Evolutionary conservation across 2,797 vertebrate genomes (phyloP).

Genomic region (Hafferia zeledoni): DNA sequence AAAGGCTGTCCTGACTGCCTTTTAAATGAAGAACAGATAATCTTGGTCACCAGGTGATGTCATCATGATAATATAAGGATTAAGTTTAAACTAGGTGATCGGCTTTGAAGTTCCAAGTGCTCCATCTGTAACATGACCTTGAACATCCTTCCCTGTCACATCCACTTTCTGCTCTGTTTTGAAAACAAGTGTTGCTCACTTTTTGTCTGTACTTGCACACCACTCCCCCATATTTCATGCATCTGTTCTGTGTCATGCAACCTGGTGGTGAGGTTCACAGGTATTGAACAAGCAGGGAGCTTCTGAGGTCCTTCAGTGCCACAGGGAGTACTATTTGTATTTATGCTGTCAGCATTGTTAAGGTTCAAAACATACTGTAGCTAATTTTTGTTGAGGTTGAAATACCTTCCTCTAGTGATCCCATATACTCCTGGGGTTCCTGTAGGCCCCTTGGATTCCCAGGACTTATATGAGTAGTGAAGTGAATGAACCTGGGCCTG

Average conservation of each 20-base stretch:
- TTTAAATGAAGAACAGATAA: background rate
- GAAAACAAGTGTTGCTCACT: background rate
- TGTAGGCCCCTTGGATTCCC: background rate
- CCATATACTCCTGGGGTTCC: background rate
- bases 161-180: background rate
- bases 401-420: background rate
- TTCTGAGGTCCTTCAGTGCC: background rate
- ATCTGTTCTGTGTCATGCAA: rapidly evolving
- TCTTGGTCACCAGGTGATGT: background rate
- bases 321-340: background rate
- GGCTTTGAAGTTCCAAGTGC: slow-evolving; percentile 2
- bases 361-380: background rate
- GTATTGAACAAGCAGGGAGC: background rate
- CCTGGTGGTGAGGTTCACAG: background rate
- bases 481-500: background rate
- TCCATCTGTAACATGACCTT: slow-evolving; percentile 3
- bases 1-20: background rate
- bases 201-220: background rate
- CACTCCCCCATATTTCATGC: background rate
- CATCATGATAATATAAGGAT: background rate
- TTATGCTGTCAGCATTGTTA: background rate
- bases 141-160: background rate
- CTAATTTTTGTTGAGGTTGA: background rate
- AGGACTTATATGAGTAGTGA: background rate
- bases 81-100: background rate